Evolutionary conservation across 2,113 vertebrate species (phyloP), one percentile per base, ranked within the genome.

Genomic region (Gobio gobio): DNA sequence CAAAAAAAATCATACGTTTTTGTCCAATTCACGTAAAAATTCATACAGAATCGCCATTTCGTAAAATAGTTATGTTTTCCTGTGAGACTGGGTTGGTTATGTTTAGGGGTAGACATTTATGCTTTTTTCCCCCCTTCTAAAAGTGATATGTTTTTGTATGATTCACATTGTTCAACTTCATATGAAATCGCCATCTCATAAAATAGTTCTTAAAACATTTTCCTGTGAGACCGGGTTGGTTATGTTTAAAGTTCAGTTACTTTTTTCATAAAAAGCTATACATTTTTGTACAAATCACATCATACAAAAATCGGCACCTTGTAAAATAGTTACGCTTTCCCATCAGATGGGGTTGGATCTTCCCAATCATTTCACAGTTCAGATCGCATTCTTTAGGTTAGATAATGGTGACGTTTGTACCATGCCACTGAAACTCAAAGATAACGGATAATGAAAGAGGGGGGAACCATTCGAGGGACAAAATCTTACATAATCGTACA

Each of bases 401-500:
- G 78, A 81, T 49, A 49, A 81, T 8, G 9, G 61, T 66, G 78
- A 7, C 22, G 10, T 51, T 51, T 81, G 78, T 51, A 33, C 61
- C 45, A 51, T 51, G 61, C 51, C 61, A 66, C 45, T 3, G 61
- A 12, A 66, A 49, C 14, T 49, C 61, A 16, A 49, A 81, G 78
- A 81, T 51, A 66, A 81, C 22, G 3, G 40, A 26, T 4, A 26
- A n/a, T 26, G 40, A 64, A 29, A 16, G 4, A 18, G 13, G 6
- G 3, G 29, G 29, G 26, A 56, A 22, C 10, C 49, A 77, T 7
- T 51, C 12, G 40, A 26, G 16, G 24, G 24, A 63, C 4, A 18
- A 5, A 64, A 45, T 22, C 43, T 66, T 70, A 24, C 8, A 2
- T 36, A 79, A 87, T 18, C 47, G 66, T 40, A 24, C 45, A 75